These are phyloP conservation scores for Orchesella cincta DNA, from an alignment of 1,140 invertebrate genomes.

Conservation along the genomic window DNA sequence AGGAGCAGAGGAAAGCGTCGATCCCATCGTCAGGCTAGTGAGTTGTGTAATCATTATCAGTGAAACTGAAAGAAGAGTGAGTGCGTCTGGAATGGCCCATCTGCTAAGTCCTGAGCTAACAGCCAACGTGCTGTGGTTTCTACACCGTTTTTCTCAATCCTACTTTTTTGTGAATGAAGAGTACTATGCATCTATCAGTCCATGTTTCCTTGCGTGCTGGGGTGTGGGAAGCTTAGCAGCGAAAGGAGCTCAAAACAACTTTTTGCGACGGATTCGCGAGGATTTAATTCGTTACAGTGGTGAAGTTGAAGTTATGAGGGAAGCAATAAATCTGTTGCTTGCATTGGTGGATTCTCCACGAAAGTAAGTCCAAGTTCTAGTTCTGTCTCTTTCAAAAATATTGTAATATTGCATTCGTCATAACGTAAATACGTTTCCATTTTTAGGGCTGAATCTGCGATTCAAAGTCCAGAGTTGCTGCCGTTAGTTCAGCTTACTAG, in stretches of 20 bases:
- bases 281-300: conserved; percentile 64
- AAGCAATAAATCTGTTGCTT: conserved; percentile 64
- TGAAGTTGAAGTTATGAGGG: conserved; percentile 63
- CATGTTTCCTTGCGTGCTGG: conserved; percentile 64
- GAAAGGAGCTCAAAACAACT: conserved; percentile 64
- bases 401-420: not conserved
- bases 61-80: conserved; percentile 68
- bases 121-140: conserved; percentile 76
- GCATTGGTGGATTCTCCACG: conserved; percentile 62
- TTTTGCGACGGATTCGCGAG: conserved; percentile 65
- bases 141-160: conserved; percentile 72
- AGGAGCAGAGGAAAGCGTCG: conserved; percentile 52
- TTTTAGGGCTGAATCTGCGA: conserved; percentile 45
- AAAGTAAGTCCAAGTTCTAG: conserved; percentile 59
- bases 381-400: not conserved
- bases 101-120: conserved; percentile 79
- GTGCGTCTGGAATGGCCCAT: conserved; percentile 63
- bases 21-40: conserved; percentile 36
- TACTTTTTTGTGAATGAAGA: conserved; percentile 72
- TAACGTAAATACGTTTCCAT: not conserved
- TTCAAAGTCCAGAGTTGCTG: conserved; percentile 40
- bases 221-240: conserved; percentile 64
- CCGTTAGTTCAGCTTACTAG: conserved; percentile 39
- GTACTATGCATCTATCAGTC: conserved; percentile 65
- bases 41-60: conserved; percentile 67